Evolutionary conservation across 2,888 invertebrate species (phyloP), one percentile per base, ranked within the genome.

Genomic region (Aethes cnicana): DNA sequence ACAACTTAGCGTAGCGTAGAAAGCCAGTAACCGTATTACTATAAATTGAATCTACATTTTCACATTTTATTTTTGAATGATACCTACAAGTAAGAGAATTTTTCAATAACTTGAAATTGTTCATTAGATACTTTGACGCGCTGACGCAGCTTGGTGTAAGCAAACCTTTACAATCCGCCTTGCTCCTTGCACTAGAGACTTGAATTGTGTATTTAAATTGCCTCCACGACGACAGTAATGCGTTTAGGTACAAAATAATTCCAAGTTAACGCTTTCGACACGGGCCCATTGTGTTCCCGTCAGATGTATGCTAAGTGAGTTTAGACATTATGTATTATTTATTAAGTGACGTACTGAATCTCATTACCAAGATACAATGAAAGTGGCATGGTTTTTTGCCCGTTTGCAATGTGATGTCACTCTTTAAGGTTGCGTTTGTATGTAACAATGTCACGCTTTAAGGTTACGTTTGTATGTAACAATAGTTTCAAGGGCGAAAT

Each of bases 151-250:
- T 6, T 6, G 14, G 43, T 50, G 25, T 33, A 26, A 30, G 11
- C 18, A 11, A 25, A 12, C 20, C 32, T 37, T 50, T 52, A 52
- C 39, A 33, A 46, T 46, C 46, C 39, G 11, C 32, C 11, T 37
- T n/a, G 28, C 50, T 44, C 20, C 49, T 39, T 32, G 35, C 36
- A 26, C 33, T 53, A 47, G 23, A 48, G 47, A 36, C 55, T 55
- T 42, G 47, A 55, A 53, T 55, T 52, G 56, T 50, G 43, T 43
- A 55, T 59, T 59, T 54, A 41, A 57, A 56, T 57, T 54, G 44
- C 54, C 49, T 39, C 52, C 42, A 42, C 49, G 49, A 52, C 46
- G 55, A 54, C 42, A 53, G 39, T 41, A 55, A 57, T 50, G 56
- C 53, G 59, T 57, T 57, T 55, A 53, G 41, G 33, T 14, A 44